Base-by-base conservation (phyloP, 2,113 vertebrate genomes). In the Gavialis gangeticus region DNA sequence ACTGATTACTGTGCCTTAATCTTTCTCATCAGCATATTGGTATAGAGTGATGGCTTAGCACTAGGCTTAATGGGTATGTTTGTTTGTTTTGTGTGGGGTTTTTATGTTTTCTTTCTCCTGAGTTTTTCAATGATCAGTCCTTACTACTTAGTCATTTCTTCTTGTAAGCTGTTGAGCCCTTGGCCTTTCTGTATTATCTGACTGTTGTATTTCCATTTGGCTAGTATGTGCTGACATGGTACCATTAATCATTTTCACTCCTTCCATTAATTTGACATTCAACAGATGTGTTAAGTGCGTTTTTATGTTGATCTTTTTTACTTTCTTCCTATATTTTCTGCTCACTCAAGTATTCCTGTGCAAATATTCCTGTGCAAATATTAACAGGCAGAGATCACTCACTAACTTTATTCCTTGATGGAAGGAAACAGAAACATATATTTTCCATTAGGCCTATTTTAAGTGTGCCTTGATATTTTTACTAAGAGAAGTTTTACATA, bases 191-290 rank as follows among this genome's bases (percentile, higher is more conserved):
- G 59, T 93, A 84, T 46, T 46, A 16, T 13, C 46, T 37, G 56
- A 59, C 21, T 95, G 66, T 88, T 86, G 88, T 79, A 13, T 57
- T 89, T 90, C 17, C 27, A 60, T 25, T 77, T 34, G 24, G 78
- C 79, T 93, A 60, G 17, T 81, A 16, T 57, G 79, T 75, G 80
- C 75, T 84, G 81, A 24, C 86, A 30, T 21, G 84, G n/a, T 4
- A 57, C 34, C 58, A 84, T 93, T 95, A 93, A 96, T 95, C 89
- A 77, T 82, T 87, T 95, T 90, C 83, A 22, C 66, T 91, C 89
- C 69, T 90, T 22, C 59, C 3, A 4, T 89, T 93, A 60, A 86
- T 92, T 93, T 54, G 4, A 24, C 86, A 92, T 95, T 96, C 91
- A 93, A 76, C 73, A 86, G 37, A 78, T 63, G 67, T 75, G 56